Conservation (phyloP, 2,113 vertebrate genomes). For the Anoplopoma fimbria region DNA sequence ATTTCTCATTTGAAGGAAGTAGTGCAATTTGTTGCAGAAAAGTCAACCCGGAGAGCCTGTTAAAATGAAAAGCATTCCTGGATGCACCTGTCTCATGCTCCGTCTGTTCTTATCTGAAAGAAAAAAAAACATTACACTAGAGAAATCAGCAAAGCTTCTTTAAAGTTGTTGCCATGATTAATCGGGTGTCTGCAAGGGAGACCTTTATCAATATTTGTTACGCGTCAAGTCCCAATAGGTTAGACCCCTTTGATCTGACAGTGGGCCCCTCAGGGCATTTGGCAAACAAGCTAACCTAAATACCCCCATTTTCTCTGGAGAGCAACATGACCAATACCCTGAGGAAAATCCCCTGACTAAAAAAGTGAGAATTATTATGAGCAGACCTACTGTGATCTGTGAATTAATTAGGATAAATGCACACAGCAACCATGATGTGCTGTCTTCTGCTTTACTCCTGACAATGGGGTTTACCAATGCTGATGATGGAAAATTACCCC, state of each 20-base stretch:
- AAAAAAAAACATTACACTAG: constrained; percentile 45
- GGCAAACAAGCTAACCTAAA: constrained; percentile 73
- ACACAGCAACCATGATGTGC: constrained; percentile 62
- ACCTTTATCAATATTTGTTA: constrained; percentile 80
- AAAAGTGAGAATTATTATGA: constrained; percentile 65
- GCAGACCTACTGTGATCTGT: constrained; percentile 73
- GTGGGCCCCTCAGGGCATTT: constrained; percentile 51
- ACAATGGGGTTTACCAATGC: constrained; percentile 77
- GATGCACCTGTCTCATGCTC: constrained; percentile 65
- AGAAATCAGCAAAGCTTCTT: constrained; percentile 59
- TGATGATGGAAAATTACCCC: constrained; percentile 86
- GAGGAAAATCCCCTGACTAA: constrained; percentile 56
- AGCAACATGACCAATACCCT: constrained; percentile 69
- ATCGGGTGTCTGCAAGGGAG: constrained; percentile 55
- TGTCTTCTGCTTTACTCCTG: constrained; percentile 64
- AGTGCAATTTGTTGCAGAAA: constrained; percentile 62
- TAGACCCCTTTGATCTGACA: constrained; percentile 70
- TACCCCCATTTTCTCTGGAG: constrained; percentile 59
- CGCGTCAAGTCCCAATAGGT: constrained; percentile 68
- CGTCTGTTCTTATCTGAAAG: constrained; percentile 37
- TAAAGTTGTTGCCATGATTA: constrained; percentile 69
- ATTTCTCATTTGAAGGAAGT: constrained; percentile 72
- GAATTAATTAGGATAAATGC: constrained; percentile 83
- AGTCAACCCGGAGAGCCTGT: constrained; percentile 54
- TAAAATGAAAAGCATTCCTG: constrained; percentile 63